phyloP scores from a whole-genome alignment of 2,888 invertebrate genomes.

The Ophonus ardosiacus region DNA sequence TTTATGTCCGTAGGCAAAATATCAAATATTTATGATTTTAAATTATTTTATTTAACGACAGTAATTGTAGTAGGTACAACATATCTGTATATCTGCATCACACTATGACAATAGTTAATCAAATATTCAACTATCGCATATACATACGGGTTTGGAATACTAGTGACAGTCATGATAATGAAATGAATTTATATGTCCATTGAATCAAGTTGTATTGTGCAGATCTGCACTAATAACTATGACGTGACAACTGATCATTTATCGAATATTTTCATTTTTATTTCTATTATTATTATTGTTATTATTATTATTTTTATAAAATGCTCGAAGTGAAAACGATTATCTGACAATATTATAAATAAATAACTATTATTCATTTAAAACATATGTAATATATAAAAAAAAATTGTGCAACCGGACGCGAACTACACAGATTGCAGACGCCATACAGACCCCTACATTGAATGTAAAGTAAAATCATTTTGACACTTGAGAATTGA shows the following conservation, averaged over 20 bases:
- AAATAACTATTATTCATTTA: too few relatives aligned
- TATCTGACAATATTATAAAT: too few relatives aligned
- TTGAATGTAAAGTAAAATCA: too few relatives aligned
- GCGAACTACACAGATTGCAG: too few relatives aligned
- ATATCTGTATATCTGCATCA: not conserved
- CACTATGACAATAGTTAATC: constrained; percentile 26
- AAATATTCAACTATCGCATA: constrained; percentile 17
- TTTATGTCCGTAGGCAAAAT: too few relatives aligned
- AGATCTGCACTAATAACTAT: not conserved
- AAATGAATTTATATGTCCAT: constrained; percentile 25
- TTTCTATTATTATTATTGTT: not conserved
- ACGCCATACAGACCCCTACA: too few relatives aligned
- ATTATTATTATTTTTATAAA: not conserved
- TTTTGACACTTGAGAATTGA: too few relatives aligned
- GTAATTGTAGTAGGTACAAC: not conserved
- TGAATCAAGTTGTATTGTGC: constrained; percentile 7
- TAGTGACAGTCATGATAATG: not conserved
- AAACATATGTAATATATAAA: too few relatives aligned
- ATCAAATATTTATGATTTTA: not conserved
- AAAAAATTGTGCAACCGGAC: too few relatives aligned
- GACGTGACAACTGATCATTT: not conserved
- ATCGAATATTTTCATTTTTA: not conserved
- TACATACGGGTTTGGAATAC: not conserved
- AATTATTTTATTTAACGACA: not conserved
- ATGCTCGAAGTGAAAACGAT: too few relatives aligned